Base-by-base conservation (phyloP, 2,888 invertebrate genomes). In the Microplitis manilae region DNA sequence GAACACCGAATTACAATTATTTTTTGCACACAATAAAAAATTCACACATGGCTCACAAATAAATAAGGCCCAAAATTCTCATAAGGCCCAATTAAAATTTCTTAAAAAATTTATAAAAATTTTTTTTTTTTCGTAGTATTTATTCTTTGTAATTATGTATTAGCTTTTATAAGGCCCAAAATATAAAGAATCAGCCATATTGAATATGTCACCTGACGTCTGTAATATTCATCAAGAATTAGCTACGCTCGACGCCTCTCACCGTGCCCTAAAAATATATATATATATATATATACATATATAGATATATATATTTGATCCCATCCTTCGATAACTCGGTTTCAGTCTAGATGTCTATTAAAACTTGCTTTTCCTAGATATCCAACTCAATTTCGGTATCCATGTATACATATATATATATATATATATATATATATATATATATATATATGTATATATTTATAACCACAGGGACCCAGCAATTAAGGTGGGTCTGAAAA, bases 261-360 rank as follows among this genome's bases (percentile, higher is more conserved):
- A 81, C 83, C 81, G 83, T 81, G 85, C 84, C 84, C 73, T 61
- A 79, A 84, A 81, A 84, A 83, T 82, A 84, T 83, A 86, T 20
- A 86, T 87, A 87, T 86, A 86, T 87, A 86, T 86, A 85, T 79
- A 68, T 79, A 79, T 79, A 86, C 87, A 87, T 86, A 86, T 87
- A 86, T 87, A 87, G 85, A 86, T 87, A 86, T 86, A 85, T 79
- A 68, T 79, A 79, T 79, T 79, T 80, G 83, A 81, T 83, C 81
- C 79, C 73, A 64, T 79, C 79, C 78, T 81, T 81, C 80, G 85
- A 84, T 81, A 80, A 74, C 79, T 80, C 69, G 68, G 73, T 75
- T 79, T 65, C 7, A 13, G 50, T 50, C 13, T 50, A 50, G 13
- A 50, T 60, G 81, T 78, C 83, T 82, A 86, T 86, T 85, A 86